These are phyloP conservation scores for Neoniphon sammara DNA, from an alignment of 2,797 vertebrate genomes.

Conservation along the genomic window DNA sequence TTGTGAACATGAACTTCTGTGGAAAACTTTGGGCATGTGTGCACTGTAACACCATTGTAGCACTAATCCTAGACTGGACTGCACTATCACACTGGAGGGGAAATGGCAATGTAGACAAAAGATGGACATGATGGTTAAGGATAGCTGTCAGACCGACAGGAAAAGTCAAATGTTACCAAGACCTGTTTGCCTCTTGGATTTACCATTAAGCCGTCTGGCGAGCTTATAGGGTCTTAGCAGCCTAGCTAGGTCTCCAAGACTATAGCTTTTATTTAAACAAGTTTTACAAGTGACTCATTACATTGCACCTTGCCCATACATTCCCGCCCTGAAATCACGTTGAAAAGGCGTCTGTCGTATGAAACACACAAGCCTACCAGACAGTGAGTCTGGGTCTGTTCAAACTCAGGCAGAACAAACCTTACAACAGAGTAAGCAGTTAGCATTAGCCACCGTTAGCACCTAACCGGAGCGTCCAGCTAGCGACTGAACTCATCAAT, in stretches of 20 bases:
- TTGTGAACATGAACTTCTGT: slow-evolving; percentile 6
- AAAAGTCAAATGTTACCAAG: slow-evolving; percentile 1
- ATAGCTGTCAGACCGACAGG: neutral
- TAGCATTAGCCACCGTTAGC: slow-evolving; percentile 74
- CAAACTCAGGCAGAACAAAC: slow-evolving; percentile 12
- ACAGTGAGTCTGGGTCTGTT: neutral
- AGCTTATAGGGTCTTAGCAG: slow-evolving; percentile 47
- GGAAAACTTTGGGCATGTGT: too few species aligned
- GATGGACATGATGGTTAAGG: neutral
- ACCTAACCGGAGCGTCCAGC: neutral
- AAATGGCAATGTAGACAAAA: neutral
- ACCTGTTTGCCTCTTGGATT: slow-evolving; percentile 16
- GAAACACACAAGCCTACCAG: neutral
- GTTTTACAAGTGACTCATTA: slow-evolving; percentile 37
- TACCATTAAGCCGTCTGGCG: slow-evolving; percentile 20
- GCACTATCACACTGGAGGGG: neutral
- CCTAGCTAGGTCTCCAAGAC: neutral
- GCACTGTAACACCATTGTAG: too few species aligned
- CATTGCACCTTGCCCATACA: accelerated
- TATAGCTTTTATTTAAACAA: slow-evolving; percentile 40
- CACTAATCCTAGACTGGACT: too few species aligned
- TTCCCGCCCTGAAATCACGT: too few species aligned
- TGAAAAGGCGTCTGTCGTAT: neutral
- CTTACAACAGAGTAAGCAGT: slow-evolving; percentile 33
- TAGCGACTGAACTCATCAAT: slow-evolving; percentile 8